Percentiles rank a stretch among this genome's conserved stretches.
Conservation (phyloP, 2,888 invertebrate species). For the Smittia aterrima region DNA sequence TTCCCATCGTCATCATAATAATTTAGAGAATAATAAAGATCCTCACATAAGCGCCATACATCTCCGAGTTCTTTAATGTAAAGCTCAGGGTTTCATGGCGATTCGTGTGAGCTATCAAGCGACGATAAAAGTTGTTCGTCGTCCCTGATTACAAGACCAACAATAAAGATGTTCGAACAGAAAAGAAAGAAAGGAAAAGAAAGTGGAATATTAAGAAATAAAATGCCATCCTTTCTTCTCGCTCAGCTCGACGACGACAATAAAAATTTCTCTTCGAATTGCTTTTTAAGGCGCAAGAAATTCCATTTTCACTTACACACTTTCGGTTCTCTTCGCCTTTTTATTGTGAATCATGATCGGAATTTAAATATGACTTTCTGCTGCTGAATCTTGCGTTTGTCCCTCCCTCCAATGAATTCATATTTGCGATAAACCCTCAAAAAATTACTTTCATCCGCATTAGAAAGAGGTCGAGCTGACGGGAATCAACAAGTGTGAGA, state of each 20-base stretch:
- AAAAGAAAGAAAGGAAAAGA: conserved; percentile 4
- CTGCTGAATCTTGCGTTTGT: background rate
- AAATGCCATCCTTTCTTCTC: conserved; percentile 37
- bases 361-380: conserved; percentile 37
- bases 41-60: background rate
- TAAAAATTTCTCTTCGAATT: conserved; percentile 38
- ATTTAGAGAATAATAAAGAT: conserved; percentile 35
- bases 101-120: background rate
- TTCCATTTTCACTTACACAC: conserved; percentile 27
- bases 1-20: background rate
- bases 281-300: conserved; percentile 34
- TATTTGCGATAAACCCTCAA: conserved; percentile 32
- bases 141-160: background rate
- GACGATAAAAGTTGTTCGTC: background rate
- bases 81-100: background rate
- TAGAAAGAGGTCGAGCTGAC: background rate
- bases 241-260: conserved; percentile 15
- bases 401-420: conserved; percentile 15
- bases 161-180: conserved; percentile 36
- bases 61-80: background rate
- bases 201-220: conserved; percentile 39
- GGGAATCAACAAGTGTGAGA: conserved; percentile 38
- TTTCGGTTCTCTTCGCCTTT: conserved; percentile 5
- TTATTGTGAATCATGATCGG: conserved; percentile 37
- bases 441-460: conserved; percentile 20